Conservation (phyloP, 2,797 vertebrate genomes). For the Babyrousa celebensis region DNA sequence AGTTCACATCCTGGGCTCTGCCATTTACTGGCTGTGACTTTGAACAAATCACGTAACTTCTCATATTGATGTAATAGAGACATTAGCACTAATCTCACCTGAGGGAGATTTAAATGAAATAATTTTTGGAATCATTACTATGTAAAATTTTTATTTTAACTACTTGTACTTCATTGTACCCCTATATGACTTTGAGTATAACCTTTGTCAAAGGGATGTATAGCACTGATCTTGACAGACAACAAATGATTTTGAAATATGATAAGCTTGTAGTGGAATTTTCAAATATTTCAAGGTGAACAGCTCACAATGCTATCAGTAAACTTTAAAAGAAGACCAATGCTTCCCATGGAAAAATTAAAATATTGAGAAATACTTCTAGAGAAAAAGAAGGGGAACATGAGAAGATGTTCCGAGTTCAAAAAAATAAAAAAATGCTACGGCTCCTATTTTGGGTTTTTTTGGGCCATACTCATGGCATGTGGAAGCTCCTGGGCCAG, state of each 20-base stretch:
- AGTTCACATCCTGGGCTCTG: background rate
- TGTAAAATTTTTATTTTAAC: background rate
- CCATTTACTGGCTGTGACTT: background rate
- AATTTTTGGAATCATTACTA: background rate
- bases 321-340: background rate
- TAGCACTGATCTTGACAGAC: background rate
- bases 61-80: background rate
- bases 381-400: background rate
- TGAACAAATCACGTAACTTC: background rate
- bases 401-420: background rate
- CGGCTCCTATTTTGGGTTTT: background rate
- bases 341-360: background rate
- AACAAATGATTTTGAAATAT: slow-evolving; percentile 40
- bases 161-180: background rate
- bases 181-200: background rate
- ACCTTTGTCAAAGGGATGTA: background rate
- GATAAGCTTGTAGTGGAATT: background rate
- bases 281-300: background rate
- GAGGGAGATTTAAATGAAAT: background rate
- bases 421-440: slow-evolving; percentile 15
- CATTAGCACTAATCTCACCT: background rate
- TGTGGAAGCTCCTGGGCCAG: too few species aligned
- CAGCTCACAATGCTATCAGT: background rate
- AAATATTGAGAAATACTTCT: background rate
- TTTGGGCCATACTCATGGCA: too few species aligned